Percentiles rank a stretch among this genome's conserved stretches.
Conservation (phyloP, 2,113 vertebrate species). For the Strix aluco region DNA sequence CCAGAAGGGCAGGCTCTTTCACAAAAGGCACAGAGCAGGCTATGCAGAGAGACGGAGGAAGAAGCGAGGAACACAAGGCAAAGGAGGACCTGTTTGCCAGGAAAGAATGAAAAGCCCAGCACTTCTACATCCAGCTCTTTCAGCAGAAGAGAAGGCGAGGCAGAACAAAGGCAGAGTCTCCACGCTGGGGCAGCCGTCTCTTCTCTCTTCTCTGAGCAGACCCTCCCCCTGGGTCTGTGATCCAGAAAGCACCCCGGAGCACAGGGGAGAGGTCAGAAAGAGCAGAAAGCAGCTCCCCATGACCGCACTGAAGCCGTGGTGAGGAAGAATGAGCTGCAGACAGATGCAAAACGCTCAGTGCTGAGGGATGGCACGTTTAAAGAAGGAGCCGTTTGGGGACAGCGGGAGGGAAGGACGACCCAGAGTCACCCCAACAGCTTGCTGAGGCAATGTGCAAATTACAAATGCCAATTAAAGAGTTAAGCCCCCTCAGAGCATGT, state of each 20-base stretch:
- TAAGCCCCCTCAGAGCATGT: rapidly evolving
- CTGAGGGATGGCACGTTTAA: rapidly evolving
- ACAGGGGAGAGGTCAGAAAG: background rate
- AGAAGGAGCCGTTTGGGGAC: background rate
- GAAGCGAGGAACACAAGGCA: background rate
- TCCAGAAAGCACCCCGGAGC: too few relatives aligned
- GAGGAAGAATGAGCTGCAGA: background rate
- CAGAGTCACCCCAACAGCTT: background rate
- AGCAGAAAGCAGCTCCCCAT: background rate
- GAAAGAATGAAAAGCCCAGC: background rate
- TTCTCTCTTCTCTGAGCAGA: background rate
- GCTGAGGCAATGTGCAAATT: background rate
- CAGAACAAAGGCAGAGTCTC: background rate
- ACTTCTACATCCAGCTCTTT: background rate
- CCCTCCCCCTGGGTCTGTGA: background rate
- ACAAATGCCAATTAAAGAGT: background rate
- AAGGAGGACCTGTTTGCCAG: background rate
- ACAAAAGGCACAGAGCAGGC: background rate
- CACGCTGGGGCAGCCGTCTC: too few relatives aligned
- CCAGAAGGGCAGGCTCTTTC: background rate
- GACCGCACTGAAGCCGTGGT: rapidly evolving
- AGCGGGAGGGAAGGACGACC: background rate
- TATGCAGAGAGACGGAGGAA: background rate
- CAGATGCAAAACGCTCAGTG: background rate
- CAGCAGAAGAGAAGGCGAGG: background rate